Evolutionary conservation across 2,797 vertebrate species (phyloP), one percentile per base, ranked within the genome.

Genomic region (Acropternis orthonyx): DNA sequence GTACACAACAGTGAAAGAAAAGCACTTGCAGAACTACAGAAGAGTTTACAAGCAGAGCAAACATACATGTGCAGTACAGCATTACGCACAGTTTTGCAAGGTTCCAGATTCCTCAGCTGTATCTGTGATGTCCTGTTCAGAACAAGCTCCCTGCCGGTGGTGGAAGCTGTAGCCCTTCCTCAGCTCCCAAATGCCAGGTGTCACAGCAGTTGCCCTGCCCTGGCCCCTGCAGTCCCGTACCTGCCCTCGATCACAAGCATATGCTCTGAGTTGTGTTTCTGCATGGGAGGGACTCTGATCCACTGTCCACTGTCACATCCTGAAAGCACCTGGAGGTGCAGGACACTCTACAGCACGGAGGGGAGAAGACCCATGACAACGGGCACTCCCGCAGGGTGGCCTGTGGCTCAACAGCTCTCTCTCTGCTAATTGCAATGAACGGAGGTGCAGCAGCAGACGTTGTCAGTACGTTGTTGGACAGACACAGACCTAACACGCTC

Each of bases 171-270:
- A 19, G n/a, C 39, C 9, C 12, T 43, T 21, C 68, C 41, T 36
- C 21, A 49, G 83, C 32, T 61, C 32, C 80, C 19, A 27, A 11
- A 10, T 21, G 39, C 52, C 7, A 1, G 3, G 22, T 7, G 10
- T 37, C 3, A 5, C 0, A 0, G 46, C 58, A 61, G 46, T 27
- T 48, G 19, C 32, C 58, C 54, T 39, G 72, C 41, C 52, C 39
- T 2, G 1, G 14, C 39, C 36, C 51, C n/a, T 43, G 41, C 1
- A 0, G 37, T 13, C 32, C 55, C 7, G 1, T 4, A 19, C 46
- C 62, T 28, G 62, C 1, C 0, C n/a, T 51, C 1, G 0, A 34
- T 36, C 32, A 39, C 26, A 7, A 27, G 34, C 16, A 3, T 1
- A 5, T 0, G 2, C 2, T 0, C 22, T 8, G 30, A 71, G 59